phyloP scores from a whole-genome alignment of 2,888 invertebrate species.

The Pharmacophagus antenor region DNA sequence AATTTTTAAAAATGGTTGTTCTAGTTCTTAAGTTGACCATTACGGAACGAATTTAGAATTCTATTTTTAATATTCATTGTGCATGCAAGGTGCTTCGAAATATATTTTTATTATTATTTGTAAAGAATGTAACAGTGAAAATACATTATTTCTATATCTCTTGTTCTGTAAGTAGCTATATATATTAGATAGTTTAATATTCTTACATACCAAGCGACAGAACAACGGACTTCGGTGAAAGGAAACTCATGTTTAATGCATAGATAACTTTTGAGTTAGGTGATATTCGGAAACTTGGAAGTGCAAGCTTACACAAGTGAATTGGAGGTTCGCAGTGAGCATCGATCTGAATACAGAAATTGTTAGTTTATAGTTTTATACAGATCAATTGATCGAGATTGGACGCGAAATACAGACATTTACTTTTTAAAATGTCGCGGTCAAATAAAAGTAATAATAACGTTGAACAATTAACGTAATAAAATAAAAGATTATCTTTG shows the following conservation, averaged over 20 bases:
- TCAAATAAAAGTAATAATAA: no score
- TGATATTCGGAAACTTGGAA: constrained; percentile 14
- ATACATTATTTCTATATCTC: not conserved
- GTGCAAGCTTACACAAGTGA: constrained; percentile 19
- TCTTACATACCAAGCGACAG: not conserved
- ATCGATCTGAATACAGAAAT: not conserved
- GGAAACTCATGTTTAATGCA: constrained; percentile 28
- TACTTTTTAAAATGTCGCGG: no score
- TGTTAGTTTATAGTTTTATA: constrained; percentile 5
- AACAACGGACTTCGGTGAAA: constrained; percentile 4
- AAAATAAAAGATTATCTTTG: no score
- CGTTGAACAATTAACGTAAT: no score
- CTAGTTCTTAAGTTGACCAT: no score
- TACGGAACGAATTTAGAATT: no score
- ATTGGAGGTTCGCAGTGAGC: constrained; percentile 9
- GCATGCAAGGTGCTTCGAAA: no score
- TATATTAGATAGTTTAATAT: not conserved
- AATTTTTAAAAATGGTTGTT: no score
- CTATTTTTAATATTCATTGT: no score
- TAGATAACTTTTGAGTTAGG: constrained; percentile 7
- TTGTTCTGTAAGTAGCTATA: not conserved
- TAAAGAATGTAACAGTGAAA: no score
- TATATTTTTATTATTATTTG: no score
- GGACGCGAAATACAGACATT: no score
- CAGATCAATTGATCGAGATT: not conserved